phyloP scores from a whole-genome alignment of 2,888 invertebrate species.

The Autographa pulchrina region DNA sequence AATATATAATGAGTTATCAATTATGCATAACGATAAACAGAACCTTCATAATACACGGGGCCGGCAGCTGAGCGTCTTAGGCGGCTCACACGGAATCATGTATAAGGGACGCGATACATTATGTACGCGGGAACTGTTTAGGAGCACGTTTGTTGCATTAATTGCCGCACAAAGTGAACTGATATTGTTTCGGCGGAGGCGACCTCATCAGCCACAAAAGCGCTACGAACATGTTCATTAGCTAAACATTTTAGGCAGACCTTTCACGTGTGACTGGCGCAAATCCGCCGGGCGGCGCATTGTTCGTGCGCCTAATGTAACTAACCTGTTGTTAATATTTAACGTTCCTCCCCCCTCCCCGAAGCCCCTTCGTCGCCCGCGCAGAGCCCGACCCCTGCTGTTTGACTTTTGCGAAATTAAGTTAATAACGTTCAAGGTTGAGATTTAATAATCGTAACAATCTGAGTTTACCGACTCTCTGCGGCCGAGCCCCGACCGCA shows the following conservation, averaged over 20 bases:
- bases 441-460: conserved; percentile 38
- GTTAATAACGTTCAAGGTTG: conserved; percentile 40
- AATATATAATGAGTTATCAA: conserved; percentile 30
- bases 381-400: conserved; percentile 18
- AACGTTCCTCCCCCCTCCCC: conserved; percentile 15
- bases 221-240: conserved; percentile 30
- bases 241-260: conserved; percentile 35
- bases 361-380: neutral
- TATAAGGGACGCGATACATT: conserved; percentile 11
- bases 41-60: conserved; percentile 18
- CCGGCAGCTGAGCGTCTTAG: conserved; percentile 12
- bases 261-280: conserved; percentile 15
- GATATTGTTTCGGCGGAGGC: conserved; percentile 21
- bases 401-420: conserved; percentile 49
- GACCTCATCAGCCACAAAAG: conserved; percentile 11
- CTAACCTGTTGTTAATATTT: conserved; percentile 59
- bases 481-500: neutral
- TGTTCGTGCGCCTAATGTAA: conserved; percentile 43
- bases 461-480: conserved; percentile 26
- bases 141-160: conserved; percentile 19
- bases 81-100: conserved; percentile 6
- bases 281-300: conserved; percentile 7
- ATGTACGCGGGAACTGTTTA: conserved; percentile 19
- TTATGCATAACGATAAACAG: conserved; percentile 34
- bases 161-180: conserved; percentile 22